Percentiles rank a stretch among this genome's conserved stretches.
These are phyloP conservation scores for Zonitis immaculata DNA, from an alignment of 2,888 invertebrate genomes.

Conservation along the genomic window DNA sequence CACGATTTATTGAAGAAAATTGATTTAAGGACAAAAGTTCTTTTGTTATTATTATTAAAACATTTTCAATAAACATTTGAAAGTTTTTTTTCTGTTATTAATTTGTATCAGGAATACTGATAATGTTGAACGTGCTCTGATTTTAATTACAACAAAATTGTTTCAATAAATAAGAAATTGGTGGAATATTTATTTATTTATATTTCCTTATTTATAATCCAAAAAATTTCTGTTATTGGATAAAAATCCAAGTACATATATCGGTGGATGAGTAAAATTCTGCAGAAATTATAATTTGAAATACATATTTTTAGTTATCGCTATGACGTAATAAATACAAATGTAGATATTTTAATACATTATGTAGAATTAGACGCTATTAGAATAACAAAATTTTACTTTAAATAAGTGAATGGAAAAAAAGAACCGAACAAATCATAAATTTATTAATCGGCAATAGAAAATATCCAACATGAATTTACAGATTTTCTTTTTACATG, in stretches of 20 bases:
- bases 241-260: background rate
- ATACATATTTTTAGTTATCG: background rate
- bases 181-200: too few species aligned
- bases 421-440: background rate
- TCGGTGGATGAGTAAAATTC: background rate
- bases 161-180: constrained; percentile 7
- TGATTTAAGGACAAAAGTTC: too few species aligned
- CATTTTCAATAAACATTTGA: background rate
- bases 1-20: background rate
- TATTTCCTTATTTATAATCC: too few species aligned
- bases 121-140: constrained; percentile 5
- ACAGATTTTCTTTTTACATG: too few species aligned
- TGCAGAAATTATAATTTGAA: background rate
- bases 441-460: too few species aligned
- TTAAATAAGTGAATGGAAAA: background rate
- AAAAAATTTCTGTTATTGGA: too few species aligned
- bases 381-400: background rate
- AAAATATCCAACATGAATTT: too few species aligned
- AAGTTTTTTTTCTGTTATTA: background rate
- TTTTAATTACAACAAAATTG: constrained; percentile 3
- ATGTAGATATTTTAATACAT: background rate
- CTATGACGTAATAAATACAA: background rate
- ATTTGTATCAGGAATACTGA: constrained; percentile 7
- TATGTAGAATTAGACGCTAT: background rate
- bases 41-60: background rate